Base-by-base conservation (phyloP, 2,797 vertebrate species). In the Arremon brunneinucha region DNA sequence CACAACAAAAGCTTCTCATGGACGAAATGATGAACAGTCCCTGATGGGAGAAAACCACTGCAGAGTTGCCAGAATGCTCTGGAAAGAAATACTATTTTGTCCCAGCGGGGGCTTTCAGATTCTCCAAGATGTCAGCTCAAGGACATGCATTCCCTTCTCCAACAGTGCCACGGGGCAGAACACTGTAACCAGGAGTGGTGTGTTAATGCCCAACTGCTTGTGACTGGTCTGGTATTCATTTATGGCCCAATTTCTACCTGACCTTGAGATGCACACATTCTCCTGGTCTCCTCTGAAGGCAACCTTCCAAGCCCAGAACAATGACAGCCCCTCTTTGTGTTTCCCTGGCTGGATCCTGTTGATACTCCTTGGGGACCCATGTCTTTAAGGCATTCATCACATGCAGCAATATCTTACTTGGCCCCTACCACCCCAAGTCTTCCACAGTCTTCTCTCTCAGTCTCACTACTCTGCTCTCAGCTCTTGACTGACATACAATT, bases 21-120 rank as follows among this genome's bases (percentile, higher is more conserved):
- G 76, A 95, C 53, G 9, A 93, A 94, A 90, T 74, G 68, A 93
- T 83, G 64, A 83, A 67, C 41, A 85, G 71, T 77, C 85, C 71
- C 76, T 21, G 53, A 74, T 77, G 71, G 79, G 71, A 94, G 69
- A 76, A 95, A 95, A 76, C 26, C 71, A 93, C 4, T 2, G 68
- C 35, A 80, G 52, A 91, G 27, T 39, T 91, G 37, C 75, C 62
- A 77, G 60, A 80, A 92, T 74, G 52, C 68, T 80, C 60, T 82
- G 83, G 35, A 77, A 83, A 85, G 14, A 80, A 77, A 85, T 46
- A 71, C 28, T 74, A 2, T 44, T 62, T 44, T 80, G 60, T 87
- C 56, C 79, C 72, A 80, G 23, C 2, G 52, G 79, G 71, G 64
- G 41, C 52, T 63, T 83, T 79, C 39, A 41, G 47, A 88, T 67